phyloP scores from a whole-genome alignment of 2,888 invertebrate species.

The Ommatoiulus sabulosus region DNA sequence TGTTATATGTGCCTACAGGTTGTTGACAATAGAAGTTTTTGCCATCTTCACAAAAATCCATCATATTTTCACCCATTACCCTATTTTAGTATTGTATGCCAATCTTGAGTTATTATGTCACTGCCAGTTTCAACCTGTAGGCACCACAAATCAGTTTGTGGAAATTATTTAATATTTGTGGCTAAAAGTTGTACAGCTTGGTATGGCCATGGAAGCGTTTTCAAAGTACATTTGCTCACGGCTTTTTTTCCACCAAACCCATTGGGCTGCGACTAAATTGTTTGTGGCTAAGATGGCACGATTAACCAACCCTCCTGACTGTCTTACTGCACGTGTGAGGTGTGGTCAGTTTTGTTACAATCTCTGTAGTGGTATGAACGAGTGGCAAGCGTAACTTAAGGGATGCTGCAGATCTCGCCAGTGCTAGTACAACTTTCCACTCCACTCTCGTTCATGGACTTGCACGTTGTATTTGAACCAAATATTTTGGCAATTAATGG shows the following conservation, averaged over 20 bases:
- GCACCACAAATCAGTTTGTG: neutral
- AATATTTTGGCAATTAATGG: too few relatives aligned
- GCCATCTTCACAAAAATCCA: too few relatives aligned
- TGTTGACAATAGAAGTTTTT: neutral
- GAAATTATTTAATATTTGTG: neutral
- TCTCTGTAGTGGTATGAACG: neutral
- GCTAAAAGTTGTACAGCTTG: slow-evolving; percentile 50
- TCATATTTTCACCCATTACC: too few relatives aligned
- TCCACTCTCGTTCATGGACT: neutral
- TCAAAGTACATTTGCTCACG: neutral
- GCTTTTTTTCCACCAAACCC: neutral
- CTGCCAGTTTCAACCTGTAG: neutral
- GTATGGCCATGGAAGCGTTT: neutral
- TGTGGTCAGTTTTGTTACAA: neutral
- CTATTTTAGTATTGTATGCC: too few relatives aligned
- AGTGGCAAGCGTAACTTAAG: neutral
- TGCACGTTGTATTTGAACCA: neutral
- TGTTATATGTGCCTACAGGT: neutral
- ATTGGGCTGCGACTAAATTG: neutral
- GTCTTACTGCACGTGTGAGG: neutral
- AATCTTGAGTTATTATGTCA: too few relatives aligned
- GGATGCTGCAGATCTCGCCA: neutral
- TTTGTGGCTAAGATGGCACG: neutral
- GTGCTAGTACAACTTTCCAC: slow-evolving; percentile 49
- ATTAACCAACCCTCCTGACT: neutral